Evolutionary conservation across 2,888 invertebrate species (phyloP).

Genomic region (Amiota minor): DNA sequence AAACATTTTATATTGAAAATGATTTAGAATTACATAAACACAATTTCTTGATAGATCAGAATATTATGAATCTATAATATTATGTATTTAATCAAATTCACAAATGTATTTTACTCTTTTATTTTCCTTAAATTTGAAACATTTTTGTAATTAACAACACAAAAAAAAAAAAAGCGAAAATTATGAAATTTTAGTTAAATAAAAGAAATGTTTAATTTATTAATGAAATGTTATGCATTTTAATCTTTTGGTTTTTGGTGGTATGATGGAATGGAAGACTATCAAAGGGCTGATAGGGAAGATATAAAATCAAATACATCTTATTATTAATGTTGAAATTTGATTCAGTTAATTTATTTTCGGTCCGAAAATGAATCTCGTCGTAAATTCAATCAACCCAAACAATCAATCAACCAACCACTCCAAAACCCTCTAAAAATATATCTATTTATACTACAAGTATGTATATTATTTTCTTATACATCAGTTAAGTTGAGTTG

Average conservation of each 20-base stretch:
- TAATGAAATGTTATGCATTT: constrained; percentile 34
- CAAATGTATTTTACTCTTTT: neutral
- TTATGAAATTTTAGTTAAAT: constrained; percentile 54
- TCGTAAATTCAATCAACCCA: no score
- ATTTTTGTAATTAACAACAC: constrained; percentile 21
- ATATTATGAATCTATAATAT: no score
- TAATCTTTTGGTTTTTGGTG: neutral
- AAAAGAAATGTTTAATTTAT: constrained; percentile 63
- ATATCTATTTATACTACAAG: no score
- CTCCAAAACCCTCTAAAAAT: no score
- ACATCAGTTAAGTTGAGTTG: no score
- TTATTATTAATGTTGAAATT: no score
- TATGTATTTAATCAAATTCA: constrained; percentile 3
- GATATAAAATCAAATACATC: no score
- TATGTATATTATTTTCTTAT: no score
- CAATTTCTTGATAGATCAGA: neutral
- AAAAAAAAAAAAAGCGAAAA: constrained; percentile 3
- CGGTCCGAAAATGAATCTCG: no score
- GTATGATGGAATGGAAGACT: neutral
- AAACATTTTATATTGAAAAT: neutral
- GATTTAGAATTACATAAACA: neutral
- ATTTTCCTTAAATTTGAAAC: neutral
- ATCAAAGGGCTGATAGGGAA: no score
- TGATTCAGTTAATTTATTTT: no score
- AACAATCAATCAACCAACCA: no score